Evolutionary conservation across 1,140 invertebrate species (phyloP).

Genomic region (Protaetia brevitarsis): DNA sequence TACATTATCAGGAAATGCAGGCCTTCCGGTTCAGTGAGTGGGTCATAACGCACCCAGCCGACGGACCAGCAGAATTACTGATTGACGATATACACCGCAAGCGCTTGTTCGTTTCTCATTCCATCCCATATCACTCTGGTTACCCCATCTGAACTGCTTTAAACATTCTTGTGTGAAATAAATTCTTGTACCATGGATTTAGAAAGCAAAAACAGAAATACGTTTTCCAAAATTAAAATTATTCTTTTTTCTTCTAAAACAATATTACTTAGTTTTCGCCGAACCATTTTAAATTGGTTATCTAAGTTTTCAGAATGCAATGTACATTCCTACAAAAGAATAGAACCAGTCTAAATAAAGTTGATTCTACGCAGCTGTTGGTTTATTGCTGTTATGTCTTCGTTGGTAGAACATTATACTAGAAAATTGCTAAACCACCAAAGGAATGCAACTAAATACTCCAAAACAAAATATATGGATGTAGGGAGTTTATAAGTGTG

Average conservation of each 20-base stretch:
- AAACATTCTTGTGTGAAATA: neutral
- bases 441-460: neutral
- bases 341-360: no score
- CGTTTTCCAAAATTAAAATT: no score
- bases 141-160: conserved; percentile 20
- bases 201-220: no score
- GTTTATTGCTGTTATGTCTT: no score
- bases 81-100: conserved; percentile 36
- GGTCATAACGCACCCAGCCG: conserved; percentile 36
- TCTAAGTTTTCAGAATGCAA: no score
- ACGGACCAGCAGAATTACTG: conserved; percentile 44
- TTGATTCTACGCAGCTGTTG: no score
- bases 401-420: neutral
- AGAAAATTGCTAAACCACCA: neutral
- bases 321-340: no score
- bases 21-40: conserved; percentile 42
- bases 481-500: no score
- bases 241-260: no score
- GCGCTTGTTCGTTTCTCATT: neutral
- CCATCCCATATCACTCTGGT: neutral
- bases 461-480: neutral
- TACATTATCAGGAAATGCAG: conserved; percentile 45
- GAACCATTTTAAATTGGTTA: no score
- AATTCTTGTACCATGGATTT: no score
- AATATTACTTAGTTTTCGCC: no score